These are phyloP conservation scores for Semnornis frantzii DNA, from an alignment of 2,113 vertebrate species.

Conservation along the genomic window DNA sequence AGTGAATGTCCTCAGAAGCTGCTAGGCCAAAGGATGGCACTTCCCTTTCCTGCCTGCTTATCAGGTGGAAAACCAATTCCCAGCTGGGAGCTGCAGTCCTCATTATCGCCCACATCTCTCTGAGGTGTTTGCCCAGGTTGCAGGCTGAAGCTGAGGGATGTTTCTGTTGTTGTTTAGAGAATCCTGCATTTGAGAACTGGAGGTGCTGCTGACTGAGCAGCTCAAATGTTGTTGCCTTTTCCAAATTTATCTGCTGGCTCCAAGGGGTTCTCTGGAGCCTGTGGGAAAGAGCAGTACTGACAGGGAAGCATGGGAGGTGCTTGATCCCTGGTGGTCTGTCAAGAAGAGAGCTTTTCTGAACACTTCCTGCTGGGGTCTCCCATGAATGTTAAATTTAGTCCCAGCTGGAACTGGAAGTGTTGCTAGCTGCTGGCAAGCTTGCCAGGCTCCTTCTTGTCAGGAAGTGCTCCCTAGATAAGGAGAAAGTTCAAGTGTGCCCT, in stretches of 20 bases:
- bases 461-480: not conserved
- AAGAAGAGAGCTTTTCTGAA: not conserved
- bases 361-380: not conserved
- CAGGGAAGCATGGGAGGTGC: not conserved
- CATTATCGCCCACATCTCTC: not conserved
- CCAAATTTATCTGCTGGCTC: not conserved
- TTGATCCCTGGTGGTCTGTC: not conserved
- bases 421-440: not conserved
- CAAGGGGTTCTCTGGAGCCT: not conserved
- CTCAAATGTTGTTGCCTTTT: not conserved
- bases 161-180: not conserved
- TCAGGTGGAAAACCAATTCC: not conserved
- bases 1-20: not conserved
- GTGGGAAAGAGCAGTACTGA: not conserved
- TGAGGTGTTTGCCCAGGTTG: not conserved
- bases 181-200: not conserved
- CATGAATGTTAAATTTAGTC: not conserved
- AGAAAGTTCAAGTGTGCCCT: not conserved
- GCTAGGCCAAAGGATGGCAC: not conserved
- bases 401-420: accelerated
- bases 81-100: not conserved
- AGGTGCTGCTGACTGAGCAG: not conserved
- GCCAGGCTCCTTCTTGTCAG: not conserved
- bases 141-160: not conserved
- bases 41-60: not conserved